Evolutionary conservation across 2,888 invertebrate genomes (phyloP).

Genomic region (Bruchidius siliquastri): DNA sequence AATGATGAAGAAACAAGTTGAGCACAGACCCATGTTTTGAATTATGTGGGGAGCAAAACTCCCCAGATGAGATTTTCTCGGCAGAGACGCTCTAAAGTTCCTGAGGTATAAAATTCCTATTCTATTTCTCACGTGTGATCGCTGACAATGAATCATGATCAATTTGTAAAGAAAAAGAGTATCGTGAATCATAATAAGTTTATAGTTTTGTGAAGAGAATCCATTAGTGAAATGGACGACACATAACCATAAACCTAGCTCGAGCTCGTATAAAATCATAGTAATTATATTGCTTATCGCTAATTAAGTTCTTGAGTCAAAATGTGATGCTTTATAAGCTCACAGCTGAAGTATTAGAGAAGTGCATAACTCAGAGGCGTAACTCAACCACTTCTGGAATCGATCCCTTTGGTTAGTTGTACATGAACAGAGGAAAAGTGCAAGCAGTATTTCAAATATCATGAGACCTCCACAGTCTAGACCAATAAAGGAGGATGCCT

Average conservation of each 20-base stretch:
- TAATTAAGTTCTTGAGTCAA: slow-evolving; percentile 15
- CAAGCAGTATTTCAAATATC: too few species aligned
- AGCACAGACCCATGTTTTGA: too few species aligned
- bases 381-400: slow-evolving; percentile 6
- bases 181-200: neutral
- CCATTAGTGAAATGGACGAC: neutral
- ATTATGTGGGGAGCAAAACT: too few species aligned
- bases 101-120: neutral
- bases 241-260: slow-evolving; percentile 11
- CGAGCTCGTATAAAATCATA: slow-evolving; percentile 13
- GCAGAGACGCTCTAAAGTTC: neutral
- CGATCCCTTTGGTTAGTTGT: too few species aligned
- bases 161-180: neutral
- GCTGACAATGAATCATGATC: neutral
- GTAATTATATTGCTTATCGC: slow-evolving; percentile 13
- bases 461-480: too few species aligned
- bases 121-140: neutral
- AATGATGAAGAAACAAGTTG: too few species aligned
- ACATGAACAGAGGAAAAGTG: too few species aligned
- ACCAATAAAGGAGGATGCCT: too few species aligned
- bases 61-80: too few species aligned
- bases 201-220: neutral
- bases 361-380: slow-evolving; percentile 7
- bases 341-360: slow-evolving; percentile 7
- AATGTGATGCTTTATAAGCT: slow-evolving; percentile 10